These are phyloP conservation scores for Bimastos eiseni DNA, from an alignment of 2,888 invertebrate genomes.

Conservation along the genomic window DNA sequence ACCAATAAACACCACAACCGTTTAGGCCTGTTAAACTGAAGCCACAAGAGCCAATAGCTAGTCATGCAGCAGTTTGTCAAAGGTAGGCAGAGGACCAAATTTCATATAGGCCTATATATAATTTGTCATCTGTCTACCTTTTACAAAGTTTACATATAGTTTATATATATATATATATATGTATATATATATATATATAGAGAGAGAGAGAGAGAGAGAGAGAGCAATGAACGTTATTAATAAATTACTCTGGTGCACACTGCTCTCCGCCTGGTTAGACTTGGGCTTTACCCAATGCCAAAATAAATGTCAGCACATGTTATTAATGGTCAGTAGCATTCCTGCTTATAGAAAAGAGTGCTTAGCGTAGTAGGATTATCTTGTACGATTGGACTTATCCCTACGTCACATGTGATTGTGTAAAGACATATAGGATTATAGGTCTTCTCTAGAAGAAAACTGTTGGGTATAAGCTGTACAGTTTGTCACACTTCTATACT, in stretches of 20 bases:
- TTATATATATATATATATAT: too few relatives aligned
- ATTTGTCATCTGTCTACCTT: too few relatives aligned
- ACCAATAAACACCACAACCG: too few relatives aligned
- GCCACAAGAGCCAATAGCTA: too few relatives aligned
- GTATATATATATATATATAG: neutral
- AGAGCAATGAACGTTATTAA: neutral
- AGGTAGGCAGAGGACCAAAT: too few relatives aligned
- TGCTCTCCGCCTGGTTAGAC: neutral
- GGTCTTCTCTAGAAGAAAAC: neutral
- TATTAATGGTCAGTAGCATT: conserved; percentile 13
- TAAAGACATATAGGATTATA: too few relatives aligned
- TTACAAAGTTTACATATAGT: too few relatives aligned
- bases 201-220: too few relatives aligned
- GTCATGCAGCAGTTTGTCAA: too few relatives aligned
- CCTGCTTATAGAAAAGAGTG: neutral
- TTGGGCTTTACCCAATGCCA: neutral
- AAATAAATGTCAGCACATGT: neutral
- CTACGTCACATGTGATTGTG: neutral
- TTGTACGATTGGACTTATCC: neutral
- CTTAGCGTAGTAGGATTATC: neutral
- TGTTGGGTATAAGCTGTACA: neutral
- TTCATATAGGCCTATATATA: too few relatives aligned
- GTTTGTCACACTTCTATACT: neutral
- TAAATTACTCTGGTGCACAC: neutral
- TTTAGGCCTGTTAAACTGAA: too few relatives aligned